A percentile compares a stretch with the other conserved stretches of the same genome.
Evolutionary conservation across 2,797 vertebrate genomes (phyloP).

Genomic region (Melanotaenia nigrans): DNA sequence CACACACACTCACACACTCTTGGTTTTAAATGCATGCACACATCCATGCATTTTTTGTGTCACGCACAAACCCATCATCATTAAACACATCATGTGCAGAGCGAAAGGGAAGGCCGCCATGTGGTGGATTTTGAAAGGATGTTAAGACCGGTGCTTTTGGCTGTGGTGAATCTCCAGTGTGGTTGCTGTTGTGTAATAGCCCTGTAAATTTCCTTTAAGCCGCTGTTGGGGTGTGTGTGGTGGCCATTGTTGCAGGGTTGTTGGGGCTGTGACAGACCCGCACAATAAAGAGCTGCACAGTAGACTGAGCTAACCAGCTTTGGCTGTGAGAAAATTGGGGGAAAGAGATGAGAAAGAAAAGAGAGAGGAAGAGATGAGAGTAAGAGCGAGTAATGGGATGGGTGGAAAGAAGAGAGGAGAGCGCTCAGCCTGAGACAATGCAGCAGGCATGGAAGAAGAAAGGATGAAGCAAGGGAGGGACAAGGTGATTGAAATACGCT

Average conservation of each 20-base stretch:
- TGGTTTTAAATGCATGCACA: conserved; percentile 12
- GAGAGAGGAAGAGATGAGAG: conserved; percentile 22
- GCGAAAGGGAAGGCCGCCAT: conserved; percentile 45
- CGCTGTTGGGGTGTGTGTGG: conserved; percentile 59
- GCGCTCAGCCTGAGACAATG: conserved; percentile 37
- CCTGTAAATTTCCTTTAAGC: conserved; percentile 81
- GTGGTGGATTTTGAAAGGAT: conserved; percentile 52
- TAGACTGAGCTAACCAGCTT: conserved; percentile 66
- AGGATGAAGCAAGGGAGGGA: conserved; percentile 29
- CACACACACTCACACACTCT: background rate
- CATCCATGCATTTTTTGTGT: background rate
- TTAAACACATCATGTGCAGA: conserved; percentile 4
- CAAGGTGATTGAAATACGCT: conserved; percentile 56
- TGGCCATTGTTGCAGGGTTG: conserved; percentile 62
- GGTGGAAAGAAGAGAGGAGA: conserved; percentile 50
- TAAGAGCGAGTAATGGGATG: conserved; percentile 57
- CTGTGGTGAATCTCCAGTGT: conserved; percentile 69
- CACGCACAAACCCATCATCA: background rate
- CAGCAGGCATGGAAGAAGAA: conserved; percentile 24
- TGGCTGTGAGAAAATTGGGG: conserved; percentile 39
- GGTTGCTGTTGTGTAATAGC: conserved; percentile 70
- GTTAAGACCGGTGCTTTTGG: conserved; percentile 64
- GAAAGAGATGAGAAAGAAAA: conserved; percentile 31
- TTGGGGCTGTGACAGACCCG: conserved; percentile 58
- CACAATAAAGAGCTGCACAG: conserved; percentile 51